Conservation (phyloP, 2,797 vertebrate genomes). For the Propithecus deckenii region DNA sequence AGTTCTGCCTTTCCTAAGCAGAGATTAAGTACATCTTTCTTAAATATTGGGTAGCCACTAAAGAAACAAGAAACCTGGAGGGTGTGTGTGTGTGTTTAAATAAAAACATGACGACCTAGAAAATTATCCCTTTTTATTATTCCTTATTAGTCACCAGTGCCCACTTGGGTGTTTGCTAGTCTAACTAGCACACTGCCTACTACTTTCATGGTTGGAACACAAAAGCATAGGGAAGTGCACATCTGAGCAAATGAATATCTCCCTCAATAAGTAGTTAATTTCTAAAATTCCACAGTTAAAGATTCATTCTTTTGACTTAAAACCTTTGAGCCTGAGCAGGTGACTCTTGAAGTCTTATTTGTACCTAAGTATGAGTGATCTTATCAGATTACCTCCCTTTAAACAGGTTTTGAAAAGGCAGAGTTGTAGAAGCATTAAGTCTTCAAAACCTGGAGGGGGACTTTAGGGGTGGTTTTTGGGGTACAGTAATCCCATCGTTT, state of each 20-base stretch:
- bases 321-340: constrained; percentile 25
- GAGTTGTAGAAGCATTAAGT: not conserved
- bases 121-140: not conserved
- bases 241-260: not conserved
- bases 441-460: not conserved
- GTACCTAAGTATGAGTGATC: constrained; percentile 42
- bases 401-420: not conserved
- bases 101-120: not conserved
- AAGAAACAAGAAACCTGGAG: not conserved
- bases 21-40: not conserved
- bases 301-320: constrained; percentile 27
- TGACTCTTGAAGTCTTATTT: constrained; percentile 51
- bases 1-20: not conserved
- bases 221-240: not conserved
- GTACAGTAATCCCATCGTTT: not conserved
- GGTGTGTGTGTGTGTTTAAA: not conserved
- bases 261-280: constrained; percentile 38
- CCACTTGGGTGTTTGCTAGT: not conserved
- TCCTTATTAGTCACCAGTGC: not conserved
- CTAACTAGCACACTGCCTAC: not conserved
- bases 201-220: not conserved
- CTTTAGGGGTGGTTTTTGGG: fast-evolving
- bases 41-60: not conserved
- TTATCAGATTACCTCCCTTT: not conserved
- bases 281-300: constrained; percentile 68